Conservation (phyloP, 2,113 vertebrate genomes). For the Herpailurus yagouaroundi region DNA sequence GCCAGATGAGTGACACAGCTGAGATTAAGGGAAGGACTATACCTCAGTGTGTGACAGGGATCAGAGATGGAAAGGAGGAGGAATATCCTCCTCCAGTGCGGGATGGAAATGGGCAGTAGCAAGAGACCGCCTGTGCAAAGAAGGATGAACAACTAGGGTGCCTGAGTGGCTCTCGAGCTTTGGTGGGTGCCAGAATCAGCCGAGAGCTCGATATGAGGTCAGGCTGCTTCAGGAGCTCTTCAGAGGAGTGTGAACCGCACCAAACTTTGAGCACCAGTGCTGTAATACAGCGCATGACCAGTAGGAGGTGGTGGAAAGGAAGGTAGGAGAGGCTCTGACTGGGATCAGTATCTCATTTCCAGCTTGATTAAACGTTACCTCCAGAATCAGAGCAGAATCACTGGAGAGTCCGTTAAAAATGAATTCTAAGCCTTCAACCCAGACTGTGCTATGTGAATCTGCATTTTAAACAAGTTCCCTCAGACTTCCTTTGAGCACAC, state of each 20-base stretch:
- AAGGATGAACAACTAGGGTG: background rate
- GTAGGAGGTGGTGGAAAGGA: background rate
- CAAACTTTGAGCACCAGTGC: background rate
- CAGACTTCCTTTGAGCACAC: background rate
- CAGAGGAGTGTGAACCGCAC: background rate
- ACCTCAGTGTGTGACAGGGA: no score
- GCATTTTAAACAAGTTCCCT: background rate
- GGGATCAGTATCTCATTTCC: background rate
- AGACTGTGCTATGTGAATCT: background rate
- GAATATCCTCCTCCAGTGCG: background rate
- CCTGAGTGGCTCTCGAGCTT: background rate
- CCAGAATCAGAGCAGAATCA: background rate
- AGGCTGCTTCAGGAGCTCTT: background rate
- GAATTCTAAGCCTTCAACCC: background rate
- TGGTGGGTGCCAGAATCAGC: background rate
- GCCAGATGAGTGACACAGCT: background rate
- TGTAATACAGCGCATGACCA: background rate
- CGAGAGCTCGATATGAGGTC: background rate
- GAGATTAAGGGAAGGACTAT: background rate
- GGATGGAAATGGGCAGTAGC: background rate
- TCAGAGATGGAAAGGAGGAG: background rate
- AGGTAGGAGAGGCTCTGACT: background rate
- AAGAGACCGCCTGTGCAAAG: background rate
- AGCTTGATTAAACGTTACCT: background rate
- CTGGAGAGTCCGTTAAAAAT: background rate